A percentile compares a stretch with the other conserved stretches of the same genome.
Evolutionary conservation across 23 tunicate species (phyloP).

Genomic region (Diplosoma virens): DNA sequence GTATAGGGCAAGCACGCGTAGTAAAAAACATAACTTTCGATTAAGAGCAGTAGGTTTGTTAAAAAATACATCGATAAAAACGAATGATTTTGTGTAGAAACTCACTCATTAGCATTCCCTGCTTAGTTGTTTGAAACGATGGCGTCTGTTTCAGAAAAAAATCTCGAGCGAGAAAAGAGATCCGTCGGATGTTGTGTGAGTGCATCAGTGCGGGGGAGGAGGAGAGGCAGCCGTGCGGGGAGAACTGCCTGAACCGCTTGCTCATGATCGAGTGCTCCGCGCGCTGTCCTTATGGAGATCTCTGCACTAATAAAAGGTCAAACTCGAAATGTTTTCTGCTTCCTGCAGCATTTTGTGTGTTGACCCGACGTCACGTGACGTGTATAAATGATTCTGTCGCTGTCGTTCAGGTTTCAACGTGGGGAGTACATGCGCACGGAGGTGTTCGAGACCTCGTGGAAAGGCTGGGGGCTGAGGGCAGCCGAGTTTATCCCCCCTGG

Average conservation of each 20-base stretch:
- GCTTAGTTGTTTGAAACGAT: no score
- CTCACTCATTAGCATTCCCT: no score
- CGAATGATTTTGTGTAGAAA: no score
- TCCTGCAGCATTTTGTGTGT: neutral
- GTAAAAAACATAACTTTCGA: no score
- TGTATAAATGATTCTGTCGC: no score
- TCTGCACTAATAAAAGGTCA: slow-evolving; percentile 82
- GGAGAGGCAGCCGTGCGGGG: slow-evolving; percentile 70
- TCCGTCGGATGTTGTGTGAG: slow-evolving; percentile 85
- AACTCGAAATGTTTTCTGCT: neutral
- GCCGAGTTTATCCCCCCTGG: slow-evolving; percentile 39
- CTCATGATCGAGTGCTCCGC: slow-evolving; percentile 93
- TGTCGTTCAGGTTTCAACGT: slow-evolving; percentile 58
- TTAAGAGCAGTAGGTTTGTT: no score
- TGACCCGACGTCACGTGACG: no score
- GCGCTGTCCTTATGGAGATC: slow-evolving; percentile 64
- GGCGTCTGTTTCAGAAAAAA: slow-evolving; percentile 46
- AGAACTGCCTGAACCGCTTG: slow-evolving; percentile 74
- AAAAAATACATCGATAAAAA: no score
- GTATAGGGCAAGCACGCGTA: no score
- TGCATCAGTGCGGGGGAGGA: slow-evolving; percentile 37
- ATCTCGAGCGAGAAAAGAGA: slow-evolving; percentile 84
- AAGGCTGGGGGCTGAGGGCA: slow-evolving; percentile 88
- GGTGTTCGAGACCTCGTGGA: slow-evolving; percentile 81
- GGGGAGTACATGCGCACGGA: slow-evolving; percentile 62